Evolutionary conservation across 1,140 invertebrate species (phyloP).

Genomic region (Drosophila baimaii): DNA sequence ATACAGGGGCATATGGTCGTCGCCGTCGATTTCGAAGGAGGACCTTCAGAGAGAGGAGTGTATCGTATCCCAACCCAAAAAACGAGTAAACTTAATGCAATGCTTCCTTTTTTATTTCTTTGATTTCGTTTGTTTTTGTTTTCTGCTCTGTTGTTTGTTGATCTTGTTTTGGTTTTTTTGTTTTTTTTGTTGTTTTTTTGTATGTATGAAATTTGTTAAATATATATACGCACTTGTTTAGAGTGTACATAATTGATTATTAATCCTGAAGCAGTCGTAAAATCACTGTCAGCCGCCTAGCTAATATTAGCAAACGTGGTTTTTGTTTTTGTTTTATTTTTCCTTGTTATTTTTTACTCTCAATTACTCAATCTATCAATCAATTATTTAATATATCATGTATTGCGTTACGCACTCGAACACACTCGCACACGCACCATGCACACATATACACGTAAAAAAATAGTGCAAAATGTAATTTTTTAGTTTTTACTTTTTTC

Average conservation of each 20-base stretch:
- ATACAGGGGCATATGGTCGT: slow-evolving; percentile 24
- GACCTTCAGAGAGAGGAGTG: neutral
- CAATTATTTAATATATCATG: slow-evolving; percentile 3
- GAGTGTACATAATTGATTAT: slow-evolving; percentile 39
- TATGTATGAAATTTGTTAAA: slow-evolving; percentile 45
- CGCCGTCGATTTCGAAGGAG: neutral
- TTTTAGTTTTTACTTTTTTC: neutral
- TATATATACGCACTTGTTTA: slow-evolving; percentile 21
- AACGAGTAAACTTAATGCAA: slow-evolving; percentile 19
- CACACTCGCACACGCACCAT: slow-evolving; percentile 7
- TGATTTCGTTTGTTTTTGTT: slow-evolving; percentile 41
- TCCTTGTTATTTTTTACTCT: slow-evolving; percentile 3
- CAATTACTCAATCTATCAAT: slow-evolving; percentile 18
- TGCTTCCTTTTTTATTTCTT: slow-evolving; percentile 37
- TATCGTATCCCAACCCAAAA: neutral
- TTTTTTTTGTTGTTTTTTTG: slow-evolving; percentile 15
- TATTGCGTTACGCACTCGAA: slow-evolving; percentile 6
- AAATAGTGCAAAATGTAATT: slow-evolving; percentile 43
- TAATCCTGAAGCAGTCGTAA: slow-evolving; percentile 41
- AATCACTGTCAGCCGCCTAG: slow-evolving; percentile 36
- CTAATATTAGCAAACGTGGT: slow-evolving; percentile 26
- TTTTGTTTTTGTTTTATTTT: slow-evolving; percentile 4
- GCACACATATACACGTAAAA: slow-evolving; percentile 41
- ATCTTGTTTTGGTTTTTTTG: slow-evolving; percentile 1
- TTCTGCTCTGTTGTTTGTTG: slow-evolving; percentile 29